Percentiles rank a stretch among this genome's conserved stretches.
Evolutionary conservation across 2,888 invertebrate genomes (phyloP).

Genomic region (Eueremaeus valkanovi): DNA sequence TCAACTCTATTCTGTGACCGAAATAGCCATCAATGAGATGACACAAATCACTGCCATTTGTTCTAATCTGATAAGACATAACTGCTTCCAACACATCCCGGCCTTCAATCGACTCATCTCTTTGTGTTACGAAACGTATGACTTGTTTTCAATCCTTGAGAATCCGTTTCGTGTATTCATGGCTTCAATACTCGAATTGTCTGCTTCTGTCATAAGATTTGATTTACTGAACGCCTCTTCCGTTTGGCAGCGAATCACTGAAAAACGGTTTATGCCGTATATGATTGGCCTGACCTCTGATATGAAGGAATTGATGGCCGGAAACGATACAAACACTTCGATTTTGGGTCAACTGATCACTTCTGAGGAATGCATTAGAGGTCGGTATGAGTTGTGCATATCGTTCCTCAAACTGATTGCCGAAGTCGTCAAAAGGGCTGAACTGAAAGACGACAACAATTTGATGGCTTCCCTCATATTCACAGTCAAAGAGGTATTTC

Average conservation of each 20-base stretch:
- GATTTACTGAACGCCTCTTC: background rate
- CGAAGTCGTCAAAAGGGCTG: background rate
- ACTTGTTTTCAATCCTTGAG: constrained; percentile 29
- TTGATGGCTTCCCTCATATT: constrained; percentile 50
- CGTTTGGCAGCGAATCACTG: constrained; percentile 37
- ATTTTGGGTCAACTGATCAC: constrained; percentile 45
- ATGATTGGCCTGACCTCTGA: constrained; percentile 41
- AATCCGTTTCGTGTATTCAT: constrained; percentile 28
- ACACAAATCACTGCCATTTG: constrained; percentile 35
- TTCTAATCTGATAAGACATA: constrained; percentile 35
- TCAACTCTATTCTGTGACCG: constrained; percentile 26
- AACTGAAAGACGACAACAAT: constrained; percentile 41
- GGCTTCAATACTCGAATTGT: constrained; percentile 38
- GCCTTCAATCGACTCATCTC: constrained; percentile 10
- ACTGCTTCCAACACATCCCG: constrained; percentile 29
- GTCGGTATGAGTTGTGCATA: constrained; percentile 45
- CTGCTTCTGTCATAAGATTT: constrained; percentile 1
- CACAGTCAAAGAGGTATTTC: constrained; percentile 53
- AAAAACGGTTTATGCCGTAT: constrained; percentile 41
- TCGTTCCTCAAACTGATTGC: constrained; percentile 45
- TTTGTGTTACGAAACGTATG: constrained; percentile 28
- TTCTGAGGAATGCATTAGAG: constrained; percentile 46
- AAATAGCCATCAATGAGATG: constrained; percentile 26
- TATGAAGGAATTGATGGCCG: constrained; percentile 28
- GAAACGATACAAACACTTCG: constrained; percentile 41